phyloP scores from a whole-genome alignment of 2,113 vertebrate species.

The Sarotherodon lohbergeri region DNA sequence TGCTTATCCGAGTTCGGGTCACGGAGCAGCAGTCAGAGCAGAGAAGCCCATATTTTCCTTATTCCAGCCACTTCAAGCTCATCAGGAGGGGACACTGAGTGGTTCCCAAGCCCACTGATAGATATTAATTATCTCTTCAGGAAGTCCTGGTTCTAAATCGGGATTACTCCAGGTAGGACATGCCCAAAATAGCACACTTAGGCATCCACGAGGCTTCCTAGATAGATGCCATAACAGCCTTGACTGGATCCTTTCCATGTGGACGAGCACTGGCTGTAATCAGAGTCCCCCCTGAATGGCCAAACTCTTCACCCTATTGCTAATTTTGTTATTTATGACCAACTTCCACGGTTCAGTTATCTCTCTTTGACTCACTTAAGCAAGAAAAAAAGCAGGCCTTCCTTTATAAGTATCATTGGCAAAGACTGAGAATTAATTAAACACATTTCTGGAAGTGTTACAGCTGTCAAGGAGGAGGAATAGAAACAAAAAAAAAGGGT shows the following conservation, averaged over 20 bases:
- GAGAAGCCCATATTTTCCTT: background rate
- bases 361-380: background rate
- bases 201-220: background rate
- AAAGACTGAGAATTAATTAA: background rate
- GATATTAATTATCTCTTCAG: background rate
- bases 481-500: background rate
- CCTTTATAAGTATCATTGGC: background rate
- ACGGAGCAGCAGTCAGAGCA: background rate
- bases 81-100: background rate
- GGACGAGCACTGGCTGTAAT: background rate
- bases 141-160: background rate
- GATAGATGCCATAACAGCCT: background rate
- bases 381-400: background rate
- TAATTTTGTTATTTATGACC: background rate
- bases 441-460: background rate
- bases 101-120: background rate
- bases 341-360: background rate
- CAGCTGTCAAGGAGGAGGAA: background rate
- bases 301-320: background rate
- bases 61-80: background rate
- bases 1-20: background rate
- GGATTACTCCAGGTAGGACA: background rate
- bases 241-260: background rate
- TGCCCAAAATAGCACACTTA: background rate
- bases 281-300: fast-evolving